Evolutionary conservation across 2,797 vertebrate genomes (phyloP).

Genomic region (Semotilus atromaculatus): DNA sequence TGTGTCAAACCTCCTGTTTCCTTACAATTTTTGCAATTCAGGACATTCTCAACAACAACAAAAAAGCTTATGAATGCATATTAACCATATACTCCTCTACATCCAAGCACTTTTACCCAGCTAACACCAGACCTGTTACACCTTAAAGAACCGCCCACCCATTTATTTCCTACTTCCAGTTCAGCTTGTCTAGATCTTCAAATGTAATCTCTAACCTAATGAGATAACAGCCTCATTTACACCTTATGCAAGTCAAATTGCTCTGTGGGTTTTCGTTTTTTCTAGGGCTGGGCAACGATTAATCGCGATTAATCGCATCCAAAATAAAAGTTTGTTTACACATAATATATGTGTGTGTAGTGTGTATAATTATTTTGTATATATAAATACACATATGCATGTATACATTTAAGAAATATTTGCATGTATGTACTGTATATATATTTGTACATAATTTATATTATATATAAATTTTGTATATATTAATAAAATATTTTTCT

Average conservation of each 20-base stretch:
- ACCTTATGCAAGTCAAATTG: constrained; percentile 61
- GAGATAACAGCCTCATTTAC: constrained; percentile 37
- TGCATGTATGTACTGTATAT: too few relatives aligned
- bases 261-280: not conserved
- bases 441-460: too few relatives aligned
- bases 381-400: too few relatives aligned
- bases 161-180: not conserved
- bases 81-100: constrained; percentile 4
- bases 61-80: constrained; percentile 15
- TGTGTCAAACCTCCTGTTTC: constrained; percentile 16
- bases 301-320: too few relatives aligned
- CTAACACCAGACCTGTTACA: not conserved
- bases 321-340: too few relatives aligned
- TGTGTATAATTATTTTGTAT: too few relatives aligned
- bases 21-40: constrained; percentile 13
- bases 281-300: too few relatives aligned
- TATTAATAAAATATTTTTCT: too few relatives aligned
- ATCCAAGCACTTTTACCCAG: not conserved
- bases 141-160: not conserved
- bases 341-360: too few relatives aligned
- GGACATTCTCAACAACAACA: not conserved
- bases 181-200: not conserved
- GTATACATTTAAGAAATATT: too few relatives aligned
- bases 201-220: not conserved
- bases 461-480: too few relatives aligned